Evolutionary conservation across 2,113 vertebrate species (phyloP).

Genomic region (Tor tambroides): DNA sequence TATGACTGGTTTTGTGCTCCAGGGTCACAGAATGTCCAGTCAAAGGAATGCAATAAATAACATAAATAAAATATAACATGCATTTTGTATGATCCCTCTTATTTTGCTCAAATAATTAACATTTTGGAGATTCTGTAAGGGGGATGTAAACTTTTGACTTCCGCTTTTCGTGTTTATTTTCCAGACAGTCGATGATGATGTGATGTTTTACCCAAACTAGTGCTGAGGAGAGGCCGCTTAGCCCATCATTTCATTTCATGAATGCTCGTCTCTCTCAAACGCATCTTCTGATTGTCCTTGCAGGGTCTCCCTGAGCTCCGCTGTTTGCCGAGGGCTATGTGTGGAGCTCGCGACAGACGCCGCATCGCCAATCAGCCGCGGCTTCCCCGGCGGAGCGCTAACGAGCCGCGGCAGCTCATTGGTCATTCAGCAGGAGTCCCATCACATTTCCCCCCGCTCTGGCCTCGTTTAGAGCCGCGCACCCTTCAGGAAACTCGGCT

Average conservation of each 20-base stretch:
- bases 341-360: constrained; percentile 60
- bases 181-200: no score
- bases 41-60: no score
- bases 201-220: no score
- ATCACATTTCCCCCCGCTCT: constrained; percentile 41
- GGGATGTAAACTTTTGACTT: no score
- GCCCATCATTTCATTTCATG: background rate
- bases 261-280: background rate
- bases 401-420: constrained; percentile 70
- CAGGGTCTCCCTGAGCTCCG: constrained; percentile 61
- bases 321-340: constrained; percentile 73
- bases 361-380: constrained; percentile 66
- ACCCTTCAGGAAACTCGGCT: background rate
- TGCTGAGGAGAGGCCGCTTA: no score
- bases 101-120: no score
- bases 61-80: no score
- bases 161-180: no score
- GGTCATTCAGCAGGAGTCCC: constrained; percentile 68
- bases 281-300: constrained; percentile 12
- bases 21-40: no score
- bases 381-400: constrained; percentile 66
- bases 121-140: no score
- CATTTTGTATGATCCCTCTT: no score
- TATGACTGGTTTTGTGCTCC: no score
- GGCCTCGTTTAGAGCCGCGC: background rate